Evolutionary conservation across 1,140 invertebrate species (phyloP).

Genomic region (Drosophila bocki): DNA sequence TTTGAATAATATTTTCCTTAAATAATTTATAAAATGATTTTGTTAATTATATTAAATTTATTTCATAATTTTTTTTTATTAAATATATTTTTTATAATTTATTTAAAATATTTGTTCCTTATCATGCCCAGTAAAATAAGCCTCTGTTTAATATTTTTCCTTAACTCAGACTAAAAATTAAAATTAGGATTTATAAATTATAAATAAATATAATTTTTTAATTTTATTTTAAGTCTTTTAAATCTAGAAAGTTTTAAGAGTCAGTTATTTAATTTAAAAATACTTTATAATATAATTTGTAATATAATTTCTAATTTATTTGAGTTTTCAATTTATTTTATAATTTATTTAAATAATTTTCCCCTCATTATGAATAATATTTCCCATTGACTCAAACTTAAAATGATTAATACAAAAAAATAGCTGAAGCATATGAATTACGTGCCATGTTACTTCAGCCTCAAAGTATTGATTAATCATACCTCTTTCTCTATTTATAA

Average conservation of each 20-base stretch:
- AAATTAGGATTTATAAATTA: background rate
- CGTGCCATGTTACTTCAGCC: background rate
- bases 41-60: too few relatives aligned
- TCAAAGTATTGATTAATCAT: background rate
- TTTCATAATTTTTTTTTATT: too few relatives aligned
- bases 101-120: too few relatives aligned
- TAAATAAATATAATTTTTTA: background rate
- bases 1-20: too few relatives aligned
- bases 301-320: background rate
- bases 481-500: background rate
- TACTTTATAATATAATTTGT: background rate
- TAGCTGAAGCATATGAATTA: background rate
- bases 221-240: background rate
- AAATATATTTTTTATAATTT: too few relatives aligned
- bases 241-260: too few relatives aligned
- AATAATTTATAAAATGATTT: too few relatives aligned
- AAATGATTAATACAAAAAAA: background rate
- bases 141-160: too few relatives aligned
- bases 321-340: background rate
- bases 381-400: background rate
- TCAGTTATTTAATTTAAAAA: too few relatives aligned
- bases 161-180: too few relatives aligned
- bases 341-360: background rate
- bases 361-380: background rate
- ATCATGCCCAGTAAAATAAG: too few relatives aligned